phyloP scores from a whole-genome alignment of 37 sponge, comb jelly and placozoan species.

The Tethya wilhelma region DNA sequence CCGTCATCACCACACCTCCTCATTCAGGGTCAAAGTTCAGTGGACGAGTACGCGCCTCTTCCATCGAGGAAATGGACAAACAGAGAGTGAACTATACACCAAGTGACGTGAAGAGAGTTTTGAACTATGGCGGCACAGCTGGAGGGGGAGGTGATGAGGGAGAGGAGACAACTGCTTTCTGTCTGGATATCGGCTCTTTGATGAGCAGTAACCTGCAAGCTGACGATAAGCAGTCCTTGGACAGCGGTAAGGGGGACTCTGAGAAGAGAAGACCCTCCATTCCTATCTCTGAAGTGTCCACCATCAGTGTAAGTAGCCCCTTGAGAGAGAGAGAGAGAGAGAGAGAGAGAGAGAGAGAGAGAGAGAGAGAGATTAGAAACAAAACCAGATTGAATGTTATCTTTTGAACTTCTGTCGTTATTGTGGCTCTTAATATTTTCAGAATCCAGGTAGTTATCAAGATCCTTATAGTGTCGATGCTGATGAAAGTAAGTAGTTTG shows the following conservation, averaged over 20 bases:
- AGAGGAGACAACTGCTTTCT: constrained; percentile 9
- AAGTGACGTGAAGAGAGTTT: background rate
- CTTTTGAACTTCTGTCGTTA: background rate
- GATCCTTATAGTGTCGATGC: constrained; percentile 12
- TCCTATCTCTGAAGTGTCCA: constrained; percentile 20
- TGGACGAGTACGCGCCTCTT: constrained; percentile 13
- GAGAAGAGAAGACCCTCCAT: background rate
- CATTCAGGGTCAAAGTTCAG: background rate
- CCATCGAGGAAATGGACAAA: constrained; percentile 53
- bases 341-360: too few relatives aligned
- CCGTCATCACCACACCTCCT: constrained; percentile 72
- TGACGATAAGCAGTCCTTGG: background rate
- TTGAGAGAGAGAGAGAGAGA: too few relatives aligned
- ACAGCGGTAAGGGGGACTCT: background rate
- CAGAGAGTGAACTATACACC: constrained; percentile 42
- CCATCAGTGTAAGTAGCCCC: constrained; percentile 35
- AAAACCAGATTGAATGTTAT: background rate
- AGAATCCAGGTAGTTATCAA: constrained; percentile 22
- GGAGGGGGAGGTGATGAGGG: background rate
- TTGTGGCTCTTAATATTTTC: background rate
- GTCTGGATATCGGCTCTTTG: constrained; percentile 31
- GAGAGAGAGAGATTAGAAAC: too few relatives aligned
- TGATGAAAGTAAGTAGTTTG: constrained; percentile 5
- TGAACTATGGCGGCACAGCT: background rate
- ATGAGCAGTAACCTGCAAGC: background rate